Evolutionary conservation across 64 coral and sea anemone genomes (phyloP), one percentile per base, ranked within the genome.

Genomic region (Platygyra sinensis): DNA sequence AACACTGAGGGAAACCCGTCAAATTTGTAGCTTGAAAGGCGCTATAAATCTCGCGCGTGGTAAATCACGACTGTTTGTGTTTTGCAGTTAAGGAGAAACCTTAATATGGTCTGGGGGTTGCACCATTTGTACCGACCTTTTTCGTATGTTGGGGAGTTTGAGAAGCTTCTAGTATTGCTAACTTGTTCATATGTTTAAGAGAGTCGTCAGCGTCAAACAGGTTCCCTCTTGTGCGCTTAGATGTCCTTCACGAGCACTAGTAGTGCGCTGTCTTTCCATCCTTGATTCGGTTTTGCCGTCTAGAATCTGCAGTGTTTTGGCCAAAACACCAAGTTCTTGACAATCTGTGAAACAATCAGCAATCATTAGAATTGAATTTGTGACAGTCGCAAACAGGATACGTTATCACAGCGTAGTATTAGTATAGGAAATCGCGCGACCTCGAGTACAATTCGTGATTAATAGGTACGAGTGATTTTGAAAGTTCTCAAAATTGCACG

Each of bases 251-350:
- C 2, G 22, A 73, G 83, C 16, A 30, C 6, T 31, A 61, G 12
- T 0, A 52, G 88, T 36, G 1, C 80, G 72, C 31, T 73, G 86
- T 57, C 73, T 75, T 69, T 72, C 42, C 38, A 18, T 36, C 39
- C 31, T 25, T 72, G 25, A 19, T 20, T 51, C 39, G 19, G 64
- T 79, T 72, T 89, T 38, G 36, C 67, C 67, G 65, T 69, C 55
- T 30, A 94, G 62, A 36, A 92, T 60, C 24, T 89, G 71, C 28
- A 96, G 80, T 59, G 63, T 33, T 84, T 81, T 93, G 54, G 95
- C 91, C 28, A 96, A 39, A 93, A 96, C 38, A 96, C 82, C 42
- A 96, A 76, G 29, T 96, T 96, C 76, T 96, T 96, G 4, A 96
- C 87, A 71, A 93, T 79, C 95, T 96, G 72, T 62, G 57, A 72